These are phyloP conservation scores for Lordiphosa andalusiaca DNA, from an alignment of 2,888 invertebrate species.

Conservation along the genomic window DNA sequence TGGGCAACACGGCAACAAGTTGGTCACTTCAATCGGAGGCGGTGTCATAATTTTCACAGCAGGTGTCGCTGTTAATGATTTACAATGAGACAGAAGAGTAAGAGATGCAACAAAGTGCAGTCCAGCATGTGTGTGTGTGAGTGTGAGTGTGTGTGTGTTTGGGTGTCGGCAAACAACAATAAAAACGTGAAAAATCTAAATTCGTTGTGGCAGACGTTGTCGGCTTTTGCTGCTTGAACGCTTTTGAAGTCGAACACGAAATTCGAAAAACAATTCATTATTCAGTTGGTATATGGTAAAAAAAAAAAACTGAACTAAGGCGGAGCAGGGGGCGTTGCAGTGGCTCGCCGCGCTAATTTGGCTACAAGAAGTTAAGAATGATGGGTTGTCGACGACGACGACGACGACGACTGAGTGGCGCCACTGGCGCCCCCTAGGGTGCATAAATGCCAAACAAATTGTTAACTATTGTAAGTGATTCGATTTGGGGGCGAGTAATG, in stretches of 20 bases:
- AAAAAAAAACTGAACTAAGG: slow-evolving; percentile 3
- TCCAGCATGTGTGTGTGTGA: not conserved
- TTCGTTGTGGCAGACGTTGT: slow-evolving; percentile 57
- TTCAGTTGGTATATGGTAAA: slow-evolving; percentile 48
- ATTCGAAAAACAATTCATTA: slow-evolving; percentile 76
- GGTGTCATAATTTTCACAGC: slow-evolving; percentile 80
- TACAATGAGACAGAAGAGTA: slow-evolving; percentile 39
- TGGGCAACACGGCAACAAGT: slow-evolving; percentile 67
- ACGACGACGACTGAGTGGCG: slow-evolving; percentile 54
- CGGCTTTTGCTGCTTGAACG: slow-evolving; percentile 35
- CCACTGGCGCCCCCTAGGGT: slow-evolving; percentile 55
- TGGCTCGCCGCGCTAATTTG: slow-evolving; percentile 55
- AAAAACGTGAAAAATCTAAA: slow-evolving; percentile 55
- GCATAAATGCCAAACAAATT: slow-evolving; percentile 59
- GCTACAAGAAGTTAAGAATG: slow-evolving; percentile 11
- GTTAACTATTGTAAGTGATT: slow-evolving; percentile 43
- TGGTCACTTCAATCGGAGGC: slow-evolving; percentile 73
- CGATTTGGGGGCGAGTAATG: slow-evolving; percentile 23
- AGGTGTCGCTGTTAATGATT: slow-evolving; percentile 77
- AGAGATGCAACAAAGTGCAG: slow-evolving; percentile 44
- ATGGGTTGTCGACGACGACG: slow-evolving; percentile 32
- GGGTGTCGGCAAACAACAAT: slow-evolving; percentile 50
- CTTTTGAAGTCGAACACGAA: slow-evolving; percentile 49
- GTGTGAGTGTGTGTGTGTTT: too few relatives aligned
- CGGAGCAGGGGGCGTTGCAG: slow-evolving; percentile 59